phyloP scores from a whole-genome alignment of 1,140 invertebrate genomes.

The Portunus trituberculatus region DNA sequence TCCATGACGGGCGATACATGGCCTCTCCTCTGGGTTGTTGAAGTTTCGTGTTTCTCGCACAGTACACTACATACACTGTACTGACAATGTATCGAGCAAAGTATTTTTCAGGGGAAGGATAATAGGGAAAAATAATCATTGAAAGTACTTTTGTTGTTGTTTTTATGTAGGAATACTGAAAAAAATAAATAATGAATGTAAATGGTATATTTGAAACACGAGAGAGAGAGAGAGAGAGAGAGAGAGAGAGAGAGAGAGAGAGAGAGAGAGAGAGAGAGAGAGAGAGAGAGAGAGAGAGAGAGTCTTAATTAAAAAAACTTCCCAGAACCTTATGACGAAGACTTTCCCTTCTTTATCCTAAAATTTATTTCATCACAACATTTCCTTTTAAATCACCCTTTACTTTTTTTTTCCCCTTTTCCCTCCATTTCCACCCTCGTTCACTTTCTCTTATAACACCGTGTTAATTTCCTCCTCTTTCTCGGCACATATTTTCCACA shows the following conservation, averaged over 20 bases:
- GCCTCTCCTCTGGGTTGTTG: no score
- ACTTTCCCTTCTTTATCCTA: not conserved
- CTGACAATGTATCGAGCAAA: no score
- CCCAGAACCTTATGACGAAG: not conserved
- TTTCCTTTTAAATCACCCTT: not conserved
- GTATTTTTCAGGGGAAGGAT: no score
- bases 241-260: conserved; percentile 41
- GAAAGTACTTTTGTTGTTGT: no score
- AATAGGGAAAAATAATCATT: not conserved
- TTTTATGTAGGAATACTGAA: no score
- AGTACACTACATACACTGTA: no score
- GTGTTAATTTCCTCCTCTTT: not conserved
- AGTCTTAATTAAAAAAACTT: not conserved
- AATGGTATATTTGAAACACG: no score
- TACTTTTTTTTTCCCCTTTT: not conserved
- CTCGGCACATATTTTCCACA: not conserved
- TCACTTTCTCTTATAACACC: not conserved
- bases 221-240: conserved; percentile 41
- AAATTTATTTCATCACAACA: not conserved
- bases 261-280: conserved; percentile 41
- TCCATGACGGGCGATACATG: no score
- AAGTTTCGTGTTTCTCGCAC: no score
- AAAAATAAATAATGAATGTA: no score
- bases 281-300: conserved; percentile 37
- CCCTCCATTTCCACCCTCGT: not conserved